Conservation (phyloP, 1,140 invertebrate species). For the Pygmarrhopalites habei region DNA sequence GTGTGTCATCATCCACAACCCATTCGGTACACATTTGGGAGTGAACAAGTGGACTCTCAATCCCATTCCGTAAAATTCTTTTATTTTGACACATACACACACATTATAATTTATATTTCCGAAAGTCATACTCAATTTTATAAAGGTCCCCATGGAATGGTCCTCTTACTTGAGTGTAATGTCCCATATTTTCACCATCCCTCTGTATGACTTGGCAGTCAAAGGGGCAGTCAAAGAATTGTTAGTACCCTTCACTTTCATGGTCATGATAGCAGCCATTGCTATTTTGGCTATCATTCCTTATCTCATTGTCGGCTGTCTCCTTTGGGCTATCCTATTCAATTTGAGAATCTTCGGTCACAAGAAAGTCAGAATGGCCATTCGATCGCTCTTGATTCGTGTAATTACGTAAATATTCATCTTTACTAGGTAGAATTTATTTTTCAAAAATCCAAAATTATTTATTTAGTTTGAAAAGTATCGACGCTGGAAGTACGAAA, state of each 20-base stretch:
- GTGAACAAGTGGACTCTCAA: not conserved
- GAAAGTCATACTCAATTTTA: not conserved
- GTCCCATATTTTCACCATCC: too few species aligned
- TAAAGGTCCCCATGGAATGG: not conserved
- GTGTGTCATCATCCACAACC: not conserved
- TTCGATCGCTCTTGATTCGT: not conserved
- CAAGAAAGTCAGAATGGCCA: not conserved
- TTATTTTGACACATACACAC: not conserved
- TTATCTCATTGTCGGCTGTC: not conserved
- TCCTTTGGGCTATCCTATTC: not conserved
- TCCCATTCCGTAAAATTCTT: not conserved
- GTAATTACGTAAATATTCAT: too few species aligned
- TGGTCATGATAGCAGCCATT: not conserved
- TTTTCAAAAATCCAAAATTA: too few species aligned
- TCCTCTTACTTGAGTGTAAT: too few species aligned
- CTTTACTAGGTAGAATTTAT: too few species aligned
- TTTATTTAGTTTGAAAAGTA: too few species aligned
- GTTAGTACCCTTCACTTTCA: not conserved
- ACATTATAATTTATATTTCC: not conserved
- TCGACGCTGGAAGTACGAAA: conserved; percentile 1
- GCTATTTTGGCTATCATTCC: not conserved
- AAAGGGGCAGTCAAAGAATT: too few species aligned
- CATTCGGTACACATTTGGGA: not conserved
- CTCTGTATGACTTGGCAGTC: too few species aligned
- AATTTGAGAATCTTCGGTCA: not conserved